Conservation (phyloP, 2,888 invertebrate species). For the Bhutanitis thaidina region DNA sequence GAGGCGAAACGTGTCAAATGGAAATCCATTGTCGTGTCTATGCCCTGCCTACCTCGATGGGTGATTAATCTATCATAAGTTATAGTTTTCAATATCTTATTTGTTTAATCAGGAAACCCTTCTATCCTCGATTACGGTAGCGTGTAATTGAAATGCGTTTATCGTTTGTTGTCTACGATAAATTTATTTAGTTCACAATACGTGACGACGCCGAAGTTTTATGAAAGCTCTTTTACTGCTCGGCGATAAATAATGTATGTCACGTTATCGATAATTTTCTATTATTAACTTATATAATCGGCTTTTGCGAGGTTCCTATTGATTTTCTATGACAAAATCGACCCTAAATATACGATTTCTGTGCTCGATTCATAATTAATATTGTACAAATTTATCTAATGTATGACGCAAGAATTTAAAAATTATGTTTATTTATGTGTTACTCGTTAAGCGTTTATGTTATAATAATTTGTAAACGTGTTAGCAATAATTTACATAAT, state of each 20-base stretch:
- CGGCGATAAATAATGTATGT: not conserved
- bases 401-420: no score
- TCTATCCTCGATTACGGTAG: not conserved
- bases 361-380: not conserved
- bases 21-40: no score
- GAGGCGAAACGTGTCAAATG: no score
- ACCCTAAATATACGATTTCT: not conserved
- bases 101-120: no score
- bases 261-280: slow-evolving; percentile 1
- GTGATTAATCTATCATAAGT: no score
- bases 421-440: no score
- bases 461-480: no score
- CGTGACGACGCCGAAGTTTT: not conserved
- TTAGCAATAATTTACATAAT: no score
- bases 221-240: not conserved
- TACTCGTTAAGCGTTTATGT: no score
- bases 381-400: not conserved
- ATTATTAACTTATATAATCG: not conserved
- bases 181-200: not conserved
- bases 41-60: no score
- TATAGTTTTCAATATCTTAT: no score
- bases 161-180: not conserved
- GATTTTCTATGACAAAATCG: not conserved
- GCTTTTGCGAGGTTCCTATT: not conserved
- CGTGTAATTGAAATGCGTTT: not conserved